A percentile compares a stretch with the other conserved stretches of the same genome.
Evolutionary conservation across 2,797 vertebrate genomes (phyloP).

Genomic region (Anas bernieri): DNA sequence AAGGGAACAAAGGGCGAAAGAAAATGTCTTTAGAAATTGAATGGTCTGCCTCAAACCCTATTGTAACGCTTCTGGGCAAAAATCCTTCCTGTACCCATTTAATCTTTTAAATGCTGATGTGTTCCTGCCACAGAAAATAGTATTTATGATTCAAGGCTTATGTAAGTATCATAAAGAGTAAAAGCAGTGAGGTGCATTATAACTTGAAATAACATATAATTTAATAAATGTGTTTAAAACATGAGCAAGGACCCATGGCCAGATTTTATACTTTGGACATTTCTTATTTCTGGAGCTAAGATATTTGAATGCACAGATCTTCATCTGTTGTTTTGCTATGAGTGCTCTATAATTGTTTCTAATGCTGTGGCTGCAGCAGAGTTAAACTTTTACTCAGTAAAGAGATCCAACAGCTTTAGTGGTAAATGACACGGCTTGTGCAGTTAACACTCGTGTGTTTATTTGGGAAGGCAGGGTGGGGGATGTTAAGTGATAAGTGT

Average conservation of each 20-base stretch:
- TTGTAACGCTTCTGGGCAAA: background rate
- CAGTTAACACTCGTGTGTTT: background rate
- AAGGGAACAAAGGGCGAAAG: background rate
- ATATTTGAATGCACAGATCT: background rate
- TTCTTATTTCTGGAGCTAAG: background rate
- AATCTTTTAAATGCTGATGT: background rate
- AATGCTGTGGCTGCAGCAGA: background rate
- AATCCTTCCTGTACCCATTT: background rate
- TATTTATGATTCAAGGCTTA: background rate
- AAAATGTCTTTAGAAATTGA: background rate
- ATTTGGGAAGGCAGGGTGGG: background rate
- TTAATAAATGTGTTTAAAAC: background rate
- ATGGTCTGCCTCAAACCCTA: background rate
- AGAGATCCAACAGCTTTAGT: background rate
- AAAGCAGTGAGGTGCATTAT: background rate
- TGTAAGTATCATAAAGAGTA: background rate
- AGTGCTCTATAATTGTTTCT: background rate
- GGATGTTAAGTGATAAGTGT: background rate
- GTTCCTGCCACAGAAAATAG: background rate
- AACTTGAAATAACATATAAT: background rate
- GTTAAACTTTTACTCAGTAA: background rate
- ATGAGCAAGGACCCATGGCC: background rate
- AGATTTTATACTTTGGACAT: background rate
- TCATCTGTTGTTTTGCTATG: background rate
- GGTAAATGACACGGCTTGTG: background rate